Evolutionary conservation across 2,113 vertebrate species (phyloP).

Genomic region (Phocoena sinus): DNA sequence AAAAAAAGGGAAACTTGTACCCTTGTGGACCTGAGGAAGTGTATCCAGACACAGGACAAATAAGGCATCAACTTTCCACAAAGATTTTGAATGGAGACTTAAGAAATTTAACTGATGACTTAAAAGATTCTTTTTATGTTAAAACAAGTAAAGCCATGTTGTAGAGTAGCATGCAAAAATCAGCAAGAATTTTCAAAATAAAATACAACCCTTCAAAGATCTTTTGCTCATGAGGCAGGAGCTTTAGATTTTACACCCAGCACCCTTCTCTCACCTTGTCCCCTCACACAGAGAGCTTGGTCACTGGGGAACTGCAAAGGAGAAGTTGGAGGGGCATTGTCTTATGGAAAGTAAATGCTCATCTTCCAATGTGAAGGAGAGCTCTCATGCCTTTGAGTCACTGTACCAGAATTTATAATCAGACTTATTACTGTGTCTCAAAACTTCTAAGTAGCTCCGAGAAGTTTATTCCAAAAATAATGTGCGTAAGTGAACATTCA

Average conservation of each 20-base stretch:
- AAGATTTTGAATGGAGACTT: neutral
- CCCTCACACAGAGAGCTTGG: neutral
- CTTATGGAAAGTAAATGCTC: neutral
- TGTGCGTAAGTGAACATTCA: neutral
- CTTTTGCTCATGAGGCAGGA: neutral
- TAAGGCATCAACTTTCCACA: neutral
- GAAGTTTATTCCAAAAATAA: slow-evolving; percentile 20
- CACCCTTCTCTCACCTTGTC: neutral
- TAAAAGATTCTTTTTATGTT: neutral
- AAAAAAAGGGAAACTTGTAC: neutral
- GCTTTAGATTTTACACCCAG: neutral
- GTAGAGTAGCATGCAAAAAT: neutral
- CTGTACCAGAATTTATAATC: slow-evolving; percentile 11
- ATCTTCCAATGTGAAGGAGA: neutral
- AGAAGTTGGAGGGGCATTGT: neutral
- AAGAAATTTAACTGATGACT: neutral
- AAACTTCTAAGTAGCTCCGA: slow-evolving; percentile 17
- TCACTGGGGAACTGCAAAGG: neutral
- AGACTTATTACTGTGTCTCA: slow-evolving; percentile 12
- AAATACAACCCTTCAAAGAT: neutral
- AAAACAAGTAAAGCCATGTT: neutral
- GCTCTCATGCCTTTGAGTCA: neutral
- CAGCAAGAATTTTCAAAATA: neutral
- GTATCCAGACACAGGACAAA: neutral
- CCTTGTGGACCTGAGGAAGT: neutral